Conservation (phyloP, 2,113 vertebrate genomes). For the Gobiocypris rarus region DNA sequence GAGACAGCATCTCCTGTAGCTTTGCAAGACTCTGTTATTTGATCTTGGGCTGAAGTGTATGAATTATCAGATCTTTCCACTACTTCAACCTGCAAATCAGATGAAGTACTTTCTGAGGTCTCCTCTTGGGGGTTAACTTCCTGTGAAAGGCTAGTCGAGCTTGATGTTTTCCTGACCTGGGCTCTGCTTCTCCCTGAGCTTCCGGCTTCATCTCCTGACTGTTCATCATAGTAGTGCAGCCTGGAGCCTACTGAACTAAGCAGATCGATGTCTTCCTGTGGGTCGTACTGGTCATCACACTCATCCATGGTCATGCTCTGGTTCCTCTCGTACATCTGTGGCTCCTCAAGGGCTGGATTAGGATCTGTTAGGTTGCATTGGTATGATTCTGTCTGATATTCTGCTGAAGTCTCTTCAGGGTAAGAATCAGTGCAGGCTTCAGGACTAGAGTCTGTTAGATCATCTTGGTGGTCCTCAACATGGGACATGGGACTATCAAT, state of each 20-base stretch:
- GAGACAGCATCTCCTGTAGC: constrained; percentile 89
- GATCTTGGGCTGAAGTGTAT: neutral
- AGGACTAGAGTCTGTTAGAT: constrained; percentile 55
- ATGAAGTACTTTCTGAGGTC: constrained; percentile 73
- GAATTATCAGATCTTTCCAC: constrained; percentile 59
- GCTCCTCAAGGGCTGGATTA: constrained; percentile 45
- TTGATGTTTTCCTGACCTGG: constrained; percentile 84
- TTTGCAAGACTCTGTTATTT: constrained; percentile 58
- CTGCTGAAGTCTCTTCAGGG: constrained; percentile 50
- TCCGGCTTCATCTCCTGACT: constrained; percentile 89
- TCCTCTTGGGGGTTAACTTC: constrained; percentile 67
- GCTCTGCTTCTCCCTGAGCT: constrained; percentile 69
- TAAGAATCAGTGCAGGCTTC: constrained; percentile 54
- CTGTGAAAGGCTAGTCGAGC: constrained; percentile 79
- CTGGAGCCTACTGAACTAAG: constrained; percentile 71
- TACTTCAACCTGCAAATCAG: constrained; percentile 42
- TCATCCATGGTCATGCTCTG: constrained; percentile 54
- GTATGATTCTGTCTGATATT: constrained; percentile 24
- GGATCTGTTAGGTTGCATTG: neutral
- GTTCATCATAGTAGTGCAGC: constrained; percentile 87
- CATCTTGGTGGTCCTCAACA: constrained; percentile 56
- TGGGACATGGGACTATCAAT: constrained; percentile 63
- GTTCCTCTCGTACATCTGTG: neutral
- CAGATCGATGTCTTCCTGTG: constrained; percentile 38
- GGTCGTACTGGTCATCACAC: constrained; percentile 43